Percentiles rank a stretch among this genome's conserved stretches.
Conservation (phyloP, 2,888 invertebrate species). For the Scelioninae gen. 1 region DNA sequence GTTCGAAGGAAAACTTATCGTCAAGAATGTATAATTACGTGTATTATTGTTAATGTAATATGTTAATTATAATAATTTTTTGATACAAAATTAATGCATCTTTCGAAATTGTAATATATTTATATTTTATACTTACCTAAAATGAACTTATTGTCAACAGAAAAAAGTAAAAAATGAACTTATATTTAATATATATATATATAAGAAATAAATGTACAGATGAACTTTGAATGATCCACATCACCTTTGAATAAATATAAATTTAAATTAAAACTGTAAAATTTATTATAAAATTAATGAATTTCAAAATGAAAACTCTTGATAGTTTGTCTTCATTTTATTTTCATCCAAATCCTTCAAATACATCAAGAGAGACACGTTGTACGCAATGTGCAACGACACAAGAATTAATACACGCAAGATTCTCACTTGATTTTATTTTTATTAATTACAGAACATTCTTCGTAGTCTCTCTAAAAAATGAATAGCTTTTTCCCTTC, state of each 20-base stretch:
- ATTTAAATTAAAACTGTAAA: not conserved
- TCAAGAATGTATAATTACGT: too few relatives aligned
- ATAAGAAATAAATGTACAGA: too few relatives aligned
- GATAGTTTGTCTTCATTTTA: conserved; percentile 68
- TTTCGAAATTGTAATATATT: too few relatives aligned
- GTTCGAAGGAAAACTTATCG: too few relatives aligned
- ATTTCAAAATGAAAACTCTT: conserved; percentile 27
- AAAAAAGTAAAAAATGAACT: too few relatives aligned
- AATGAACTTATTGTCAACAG: too few relatives aligned
- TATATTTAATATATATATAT: too few relatives aligned
- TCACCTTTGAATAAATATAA: not conserved
- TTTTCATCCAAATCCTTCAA: conserved; percentile 74
- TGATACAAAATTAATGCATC: not conserved
- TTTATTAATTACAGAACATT: conserved; percentile 70
- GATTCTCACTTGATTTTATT: conserved; percentile 67
- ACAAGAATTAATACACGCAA: conserved; percentile 75
- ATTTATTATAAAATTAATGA: too few relatives aligned
- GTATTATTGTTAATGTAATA: too few relatives aligned
- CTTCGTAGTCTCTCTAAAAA: conserved; percentile 66
- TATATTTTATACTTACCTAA: too few relatives aligned
- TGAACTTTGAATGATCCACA: too few relatives aligned
- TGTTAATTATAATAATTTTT: too few relatives aligned
- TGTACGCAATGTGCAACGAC: conserved; percentile 74
- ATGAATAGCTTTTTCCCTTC: conserved; percentile 44
- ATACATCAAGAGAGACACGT: conserved; percentile 74